phyloP scores from a whole-genome alignment of 2,797 vertebrate genomes.

The Neosalanx taihuensis region DNA sequence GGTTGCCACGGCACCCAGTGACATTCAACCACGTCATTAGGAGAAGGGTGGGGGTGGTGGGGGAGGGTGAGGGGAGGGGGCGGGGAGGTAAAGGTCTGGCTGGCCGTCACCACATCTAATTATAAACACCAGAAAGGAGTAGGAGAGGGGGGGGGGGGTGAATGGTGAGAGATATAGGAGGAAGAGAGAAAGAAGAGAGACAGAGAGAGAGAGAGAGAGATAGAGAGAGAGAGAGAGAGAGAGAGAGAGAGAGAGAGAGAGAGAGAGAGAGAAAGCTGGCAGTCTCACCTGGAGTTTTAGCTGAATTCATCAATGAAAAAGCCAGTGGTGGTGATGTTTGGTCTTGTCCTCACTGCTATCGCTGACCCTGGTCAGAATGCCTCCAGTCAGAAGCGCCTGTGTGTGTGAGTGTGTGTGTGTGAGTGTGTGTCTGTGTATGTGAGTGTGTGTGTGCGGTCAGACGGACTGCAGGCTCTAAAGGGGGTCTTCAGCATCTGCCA shows the following conservation, averaged over 20 bases:
- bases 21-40: conserved; percentile 15
- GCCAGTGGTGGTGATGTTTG: neutral
- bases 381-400: neutral
- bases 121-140: conserved; percentile 5
- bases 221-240: neutral
- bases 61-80: neutral
- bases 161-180: neutral
- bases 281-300: conserved; percentile 7
- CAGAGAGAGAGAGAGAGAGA: neutral
- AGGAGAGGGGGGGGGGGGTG: neutral
- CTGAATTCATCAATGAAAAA: neutral
- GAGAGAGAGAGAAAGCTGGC: neutral
- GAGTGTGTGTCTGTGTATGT: neutral
- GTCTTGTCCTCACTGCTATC: neutral
- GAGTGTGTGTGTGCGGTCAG: neutral
- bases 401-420: neutral
- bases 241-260: neutral
- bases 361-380: too few relatives aligned
- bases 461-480: conserved; percentile 2
- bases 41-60: neutral
- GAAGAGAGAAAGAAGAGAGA: neutral
- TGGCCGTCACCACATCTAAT: conserved; percentile 10
- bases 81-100: conserved; percentile 6
- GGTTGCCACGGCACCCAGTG: conserved; percentile 17
- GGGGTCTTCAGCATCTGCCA: conserved; percentile 10